Base-by-base conservation (phyloP, 1,140 invertebrate genomes). In the Dolichoris vasculosae region DNA sequence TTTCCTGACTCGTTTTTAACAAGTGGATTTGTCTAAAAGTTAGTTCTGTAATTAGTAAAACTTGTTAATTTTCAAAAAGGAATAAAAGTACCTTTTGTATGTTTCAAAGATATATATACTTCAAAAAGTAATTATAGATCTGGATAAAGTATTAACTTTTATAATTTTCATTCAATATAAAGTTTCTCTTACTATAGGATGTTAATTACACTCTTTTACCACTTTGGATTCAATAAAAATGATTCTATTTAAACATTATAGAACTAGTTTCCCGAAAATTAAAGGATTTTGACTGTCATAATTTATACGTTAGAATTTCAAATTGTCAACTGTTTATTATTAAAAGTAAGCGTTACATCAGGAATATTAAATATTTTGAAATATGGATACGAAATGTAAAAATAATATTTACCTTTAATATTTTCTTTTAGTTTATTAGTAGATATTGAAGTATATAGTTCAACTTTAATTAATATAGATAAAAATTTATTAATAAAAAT, bases 61-160 rank as follows among this genome's bases (percentile, higher is more conserved):
- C 23, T 73, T 73, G 38, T 73, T 43, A 26, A 73, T 73, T 73
- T 73, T 43, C 69, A 4, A n/a, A 2, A 7, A 43, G 38, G 20
- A 73, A 73, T 40, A n/a, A 73, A 73, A 73, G n/a, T 73, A 20
- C 40, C 69, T 32, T 73, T n/a, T 73, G 38, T 43, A 73, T 13
- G 6, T 43, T 43, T 43, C 38, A 43, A 73, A 73, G 26, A 26
- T 20, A 73, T 26, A n/a, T n/a, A 9, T n/a, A 73, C 30, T 69
- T 38, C 3, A 69, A 20, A 9, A 43, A 73, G 69, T 43, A 43
- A 32, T 73, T 73, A 43, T 9, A 73, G 20, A 11, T 11, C 38
- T 71, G 35, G 17, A 73, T 43, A 73, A 73, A 43, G 38, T 73
- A 73, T 73, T 73, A 40, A 43, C 40, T 73, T 17, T 43, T 69